Evolutionary conservation across 2,797 vertebrate genomes (phyloP), one percentile per base, ranked within the genome.

Genomic region (Urocyon cinereoargenteus): DNA sequence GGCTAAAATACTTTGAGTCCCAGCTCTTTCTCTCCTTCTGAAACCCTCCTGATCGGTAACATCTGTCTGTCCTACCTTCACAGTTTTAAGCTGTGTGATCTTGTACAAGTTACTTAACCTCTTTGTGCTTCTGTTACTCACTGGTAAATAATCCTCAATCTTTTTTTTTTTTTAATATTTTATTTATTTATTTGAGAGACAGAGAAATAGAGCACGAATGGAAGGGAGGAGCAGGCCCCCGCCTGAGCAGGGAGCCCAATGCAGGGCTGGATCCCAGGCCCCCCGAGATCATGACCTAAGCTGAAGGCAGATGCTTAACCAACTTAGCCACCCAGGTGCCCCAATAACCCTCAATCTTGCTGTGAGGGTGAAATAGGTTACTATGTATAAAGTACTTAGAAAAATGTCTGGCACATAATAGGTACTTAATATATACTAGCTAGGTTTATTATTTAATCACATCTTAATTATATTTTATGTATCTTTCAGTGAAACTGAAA

Each of bases 61-160:
- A 55, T 53, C 61, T 66, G 11, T 26, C 34, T 26, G 1, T n/a
- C 59, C 11, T 79, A 3, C 78, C 31, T 66, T 55, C 70, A 24
- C 34, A 86, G 34, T 10, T 83, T 55, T 19, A 53, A 68, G 57
- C 57, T 91, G 66, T 90, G 36, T 87, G 62, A 66, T n/a, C 57
- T 90, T 61, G 64, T 83, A 31, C 82, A 91, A 73, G 36, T 90
- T 57, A 73, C 87, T 55, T 66, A 78, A 72, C 68, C 26, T 49
- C 68, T 96, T 92, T 87, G 89, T 26, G 90, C 68, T 72, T 90
- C 68, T 64, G 26, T 72, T 62, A 45, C 78, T 95, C 51, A 78
- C 51, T 51, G 21, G 31, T 55, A 55, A 45, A 94, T 53, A 68
- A 83, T 49, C n/a, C n/a, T 77, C 36, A 55, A 85, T 59, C 55